Base-by-base conservation (phyloP, 2,797 vertebrate species). In the Orestias chungarensis region DNA sequence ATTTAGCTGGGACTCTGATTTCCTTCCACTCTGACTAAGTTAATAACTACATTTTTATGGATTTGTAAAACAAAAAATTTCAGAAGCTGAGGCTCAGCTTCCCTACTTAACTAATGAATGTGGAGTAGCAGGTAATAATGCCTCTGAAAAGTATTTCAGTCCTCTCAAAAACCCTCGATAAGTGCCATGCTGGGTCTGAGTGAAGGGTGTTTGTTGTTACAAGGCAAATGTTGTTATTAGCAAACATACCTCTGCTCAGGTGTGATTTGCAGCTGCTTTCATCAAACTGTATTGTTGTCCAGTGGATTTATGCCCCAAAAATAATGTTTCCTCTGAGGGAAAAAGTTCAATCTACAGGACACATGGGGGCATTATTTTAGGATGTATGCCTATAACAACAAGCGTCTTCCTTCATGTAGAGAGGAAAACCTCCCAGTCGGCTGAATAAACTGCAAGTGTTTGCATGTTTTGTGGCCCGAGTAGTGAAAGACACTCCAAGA, bases 341-440 rank as follows among this genome's bases (percentile, higher is more conserved):
- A 69, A 73, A 31, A 73, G 27, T 59, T 29, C 20, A 76, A 78
- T 61, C 84, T 70, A 74, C 76, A 73, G 81, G 82, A 83, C 83
- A 85, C 82, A n/a, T 82, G 65, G 44, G 75, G 85, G 89, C 84
- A 81, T 87, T 87, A 91, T 86, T 93, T 93, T 92, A 92, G 89
- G 91, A 93, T 84, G 88, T 87, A 88, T 93, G 94, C 91, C 94
- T 93, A 90, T 90, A 92, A 90, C 86, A 94, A 93, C 38, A 80
- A 91, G 86, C 78, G 62, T 27, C 43, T 71, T 61, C 75, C 77
- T 83, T 80, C 86, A 82, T 87, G 91, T 87, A 88, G 88, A 91
- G 90, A 74, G 71, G 74, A 88, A 88, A 86, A 85, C n/a, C 79
- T 79, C 76, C 75, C 35, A 67, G 66, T 74, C 84, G 81, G 87